A percentile compares a stretch with the other conserved stretches of the same genome.
Evolutionary conservation across 2,888 invertebrate genomes (phyloP).

Genomic region (Hipparchia semele): DNA sequence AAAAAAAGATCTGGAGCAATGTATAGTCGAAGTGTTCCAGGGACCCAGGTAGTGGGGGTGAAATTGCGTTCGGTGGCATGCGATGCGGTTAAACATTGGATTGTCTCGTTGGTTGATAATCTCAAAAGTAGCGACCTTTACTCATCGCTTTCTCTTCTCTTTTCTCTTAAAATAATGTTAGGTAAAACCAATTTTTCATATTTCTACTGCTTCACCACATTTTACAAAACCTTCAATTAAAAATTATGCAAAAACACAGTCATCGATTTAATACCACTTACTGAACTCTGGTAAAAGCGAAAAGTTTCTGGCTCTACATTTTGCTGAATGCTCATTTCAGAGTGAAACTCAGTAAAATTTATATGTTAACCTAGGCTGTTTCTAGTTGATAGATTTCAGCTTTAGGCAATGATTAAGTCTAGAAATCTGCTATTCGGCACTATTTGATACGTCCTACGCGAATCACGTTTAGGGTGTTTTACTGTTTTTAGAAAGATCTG

Average conservation of each 20-base stretch:
- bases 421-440: not conserved
- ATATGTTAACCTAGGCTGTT: not conserved
- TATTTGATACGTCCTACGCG: too few species aligned
- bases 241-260: constrained; percentile 1
- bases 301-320: constrained; percentile 5
- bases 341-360: not conserved
- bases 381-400: not conserved
- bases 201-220: not conserved
- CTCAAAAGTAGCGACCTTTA: too few species aligned
- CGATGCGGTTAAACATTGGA: too few species aligned
- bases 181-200: not conserved
- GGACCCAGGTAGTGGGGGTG: too few species aligned
- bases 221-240: constrained; percentile 5
- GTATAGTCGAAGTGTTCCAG: too few species aligned
- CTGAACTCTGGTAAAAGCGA: constrained; percentile 3
- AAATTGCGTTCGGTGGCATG: too few species aligned
- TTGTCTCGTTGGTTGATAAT: too few species aligned
- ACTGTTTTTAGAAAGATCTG: too few species aligned
- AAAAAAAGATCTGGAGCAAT: too few species aligned
- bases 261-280: constrained; percentile 15
- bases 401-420: not conserved
- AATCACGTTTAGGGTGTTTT: too few species aligned
- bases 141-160: too few species aligned
- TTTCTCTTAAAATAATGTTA: too few species aligned
- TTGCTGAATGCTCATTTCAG: not conserved